Percentiles rank a stretch among this genome's conserved stretches.
Conservation (phyloP, 92 coral and sea anemone genomes). For the Epizoanthus rinbou region DNA sequence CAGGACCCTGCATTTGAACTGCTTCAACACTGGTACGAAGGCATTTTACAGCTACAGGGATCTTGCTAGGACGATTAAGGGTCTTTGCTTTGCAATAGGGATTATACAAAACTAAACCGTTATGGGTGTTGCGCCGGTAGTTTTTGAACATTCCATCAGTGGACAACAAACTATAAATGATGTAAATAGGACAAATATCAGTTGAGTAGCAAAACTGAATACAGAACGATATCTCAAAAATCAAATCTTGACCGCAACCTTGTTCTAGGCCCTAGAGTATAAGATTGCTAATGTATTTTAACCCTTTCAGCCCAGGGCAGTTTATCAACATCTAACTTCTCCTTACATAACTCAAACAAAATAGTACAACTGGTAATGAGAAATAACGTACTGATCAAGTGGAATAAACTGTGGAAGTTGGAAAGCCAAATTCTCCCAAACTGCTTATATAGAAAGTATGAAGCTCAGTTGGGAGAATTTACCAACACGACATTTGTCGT, state of each 20-base stretch:
- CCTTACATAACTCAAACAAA: no score
- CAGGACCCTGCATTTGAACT: conserved; percentile 25
- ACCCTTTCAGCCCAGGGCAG: no score
- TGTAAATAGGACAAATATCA: conserved; percentile 19
- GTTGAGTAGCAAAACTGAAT: conserved; percentile 9
- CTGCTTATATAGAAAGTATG: no score
- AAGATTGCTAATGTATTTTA: conserved; percentile 13
- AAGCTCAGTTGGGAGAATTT: no score
- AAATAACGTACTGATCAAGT: no score
- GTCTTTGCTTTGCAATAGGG: background rate
- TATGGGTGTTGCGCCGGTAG: conserved; percentile 28
- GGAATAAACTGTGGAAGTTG: no score
- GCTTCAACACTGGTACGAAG: background rate
- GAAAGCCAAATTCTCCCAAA: no score
- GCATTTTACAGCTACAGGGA: conserved; percentile 16
- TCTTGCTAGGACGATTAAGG: conserved; percentile 17
- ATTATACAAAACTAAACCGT: background rate
- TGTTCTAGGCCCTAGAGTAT: conserved; percentile 17
- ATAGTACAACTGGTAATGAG: no score
- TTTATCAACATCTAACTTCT: no score
- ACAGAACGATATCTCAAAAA: conserved; percentile 14
- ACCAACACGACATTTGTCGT: no score
- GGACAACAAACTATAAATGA: conserved; percentile 25
- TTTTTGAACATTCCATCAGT: conserved; percentile 19
- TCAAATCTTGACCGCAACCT: conserved; percentile 15